Evolutionary conservation across 2,113 vertebrate genomes (phyloP).

Genomic region (Callorhinus ursinus): DNA sequence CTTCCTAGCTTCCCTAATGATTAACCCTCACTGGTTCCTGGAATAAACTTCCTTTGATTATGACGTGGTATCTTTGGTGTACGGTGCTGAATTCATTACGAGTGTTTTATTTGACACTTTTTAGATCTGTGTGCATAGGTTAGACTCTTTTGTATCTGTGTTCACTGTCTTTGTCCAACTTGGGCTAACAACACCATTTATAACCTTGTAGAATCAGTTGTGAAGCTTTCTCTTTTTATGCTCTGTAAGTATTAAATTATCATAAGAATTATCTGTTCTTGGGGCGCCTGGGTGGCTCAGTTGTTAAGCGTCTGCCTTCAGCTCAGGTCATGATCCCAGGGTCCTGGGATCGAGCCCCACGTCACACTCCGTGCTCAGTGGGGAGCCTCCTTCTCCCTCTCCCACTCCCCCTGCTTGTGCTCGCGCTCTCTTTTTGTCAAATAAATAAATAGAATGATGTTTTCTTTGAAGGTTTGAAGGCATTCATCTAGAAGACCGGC

Average conservation of each 20-base stretch:
- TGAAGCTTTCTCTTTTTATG: background rate
- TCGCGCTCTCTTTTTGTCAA: background rate
- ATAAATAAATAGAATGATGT: background rate
- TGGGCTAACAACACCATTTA: background rate
- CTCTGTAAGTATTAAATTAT: background rate
- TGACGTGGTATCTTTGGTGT: background rate
- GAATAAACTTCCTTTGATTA: background rate
- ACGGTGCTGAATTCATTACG: background rate
- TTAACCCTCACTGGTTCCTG: background rate
- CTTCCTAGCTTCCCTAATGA: background rate
- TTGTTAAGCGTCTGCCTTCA: background rate
- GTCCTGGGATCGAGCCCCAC: background rate
- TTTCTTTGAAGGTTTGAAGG: background rate
- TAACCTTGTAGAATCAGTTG: background rate
- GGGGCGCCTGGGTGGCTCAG: background rate
- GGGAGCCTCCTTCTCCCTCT: background rate
- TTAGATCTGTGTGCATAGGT: background rate
- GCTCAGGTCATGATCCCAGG: background rate
- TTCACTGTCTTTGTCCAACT: background rate
- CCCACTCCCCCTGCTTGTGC: background rate
- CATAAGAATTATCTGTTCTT: background rate
- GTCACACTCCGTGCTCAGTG: fast-evolving
- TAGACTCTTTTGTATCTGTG: too few species aligned
- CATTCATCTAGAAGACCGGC: background rate
- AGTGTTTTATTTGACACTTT: background rate